A percentile compares a stretch with the other conserved stretches of the same genome.
These are phyloP conservation scores for Ophion ventricosus DNA, from an alignment of 2,888 invertebrate genomes.

Conservation along the genomic window DNA sequence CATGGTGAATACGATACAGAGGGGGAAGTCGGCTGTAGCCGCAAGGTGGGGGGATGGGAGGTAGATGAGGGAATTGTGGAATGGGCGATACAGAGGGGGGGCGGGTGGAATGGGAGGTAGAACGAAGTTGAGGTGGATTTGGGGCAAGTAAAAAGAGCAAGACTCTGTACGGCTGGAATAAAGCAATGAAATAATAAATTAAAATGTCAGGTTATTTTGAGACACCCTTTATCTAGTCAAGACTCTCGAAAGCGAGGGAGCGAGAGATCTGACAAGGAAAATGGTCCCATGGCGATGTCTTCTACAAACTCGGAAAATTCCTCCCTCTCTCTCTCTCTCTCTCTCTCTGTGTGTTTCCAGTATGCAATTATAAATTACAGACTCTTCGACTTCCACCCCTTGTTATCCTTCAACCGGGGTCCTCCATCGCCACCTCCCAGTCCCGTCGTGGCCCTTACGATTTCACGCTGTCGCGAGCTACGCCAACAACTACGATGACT, in stretches of 20 bases:
- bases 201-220: too few relatives aligned
- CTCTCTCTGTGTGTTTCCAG: neutral
- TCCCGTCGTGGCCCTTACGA: neutral
- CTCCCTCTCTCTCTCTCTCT: conserved; percentile 8
- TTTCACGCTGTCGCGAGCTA: neutral
- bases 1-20: too few relatives aligned
- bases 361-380: conserved; percentile 54
- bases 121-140: too few relatives aligned
- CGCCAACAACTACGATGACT: conserved; percentile 8
- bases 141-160: too few relatives aligned
- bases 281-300: neutral
- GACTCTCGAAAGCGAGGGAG: neutral
- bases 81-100: too few relatives aligned
- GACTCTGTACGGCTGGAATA: too few relatives aligned
- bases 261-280: neutral
- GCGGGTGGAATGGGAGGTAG: too few relatives aligned
- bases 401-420: neutral
- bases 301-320: conserved; percentile 17
- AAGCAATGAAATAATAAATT: neutral
- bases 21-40: too few relatives aligned
- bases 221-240: too few relatives aligned
- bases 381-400: conserved; percentile 5
- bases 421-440: neutral
- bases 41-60: too few relatives aligned
- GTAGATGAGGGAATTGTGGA: too few relatives aligned